Evolutionary conservation across 2,888 invertebrate genomes (phyloP).

Genomic region (Stenurella melanura): DNA sequence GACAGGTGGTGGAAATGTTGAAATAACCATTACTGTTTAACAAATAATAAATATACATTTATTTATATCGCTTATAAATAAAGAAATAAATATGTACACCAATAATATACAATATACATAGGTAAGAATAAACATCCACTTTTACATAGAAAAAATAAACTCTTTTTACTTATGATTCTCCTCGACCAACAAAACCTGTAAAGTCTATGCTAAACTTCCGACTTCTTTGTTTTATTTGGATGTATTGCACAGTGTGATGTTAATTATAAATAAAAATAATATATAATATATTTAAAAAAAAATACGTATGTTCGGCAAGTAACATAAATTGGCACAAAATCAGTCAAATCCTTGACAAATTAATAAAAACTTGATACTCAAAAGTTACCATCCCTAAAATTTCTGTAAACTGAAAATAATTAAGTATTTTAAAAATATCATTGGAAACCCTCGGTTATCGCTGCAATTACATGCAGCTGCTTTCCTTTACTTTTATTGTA

Average conservation of each 20-base stretch:
- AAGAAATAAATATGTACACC: constrained; percentile 62
- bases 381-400: constrained; percentile 17
- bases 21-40: constrained; percentile 44
- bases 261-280: constrained; percentile 40
- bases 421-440: constrained; percentile 29
- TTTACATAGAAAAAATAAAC: constrained; percentile 59
- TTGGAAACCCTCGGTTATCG: constrained; percentile 60
- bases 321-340: constrained; percentile 61
- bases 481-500: constrained; percentile 94
- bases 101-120: constrained; percentile 61
- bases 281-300: constrained; percentile 14
- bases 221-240: constrained; percentile 31
- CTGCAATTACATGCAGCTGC: constrained; percentile 90
- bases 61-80: constrained; percentile 57
- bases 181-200: constrained; percentile 50
- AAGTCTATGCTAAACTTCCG: constrained; percentile 31
- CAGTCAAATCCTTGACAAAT: constrained; percentile 55
- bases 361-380: constrained; percentile 6
- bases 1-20: neutral
- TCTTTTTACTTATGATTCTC: constrained; percentile 45
- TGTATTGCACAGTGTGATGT: constrained; percentile 49
- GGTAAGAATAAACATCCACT: constrained; percentile 47
- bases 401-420: neutral
- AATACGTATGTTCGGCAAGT: constrained; percentile 49
- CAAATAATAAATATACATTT: constrained; percentile 65